These are phyloP conservation scores for Prunella fulvescens DNA, from an alignment of 2,113 vertebrate genomes.

Conservation along the genomic window DNA sequence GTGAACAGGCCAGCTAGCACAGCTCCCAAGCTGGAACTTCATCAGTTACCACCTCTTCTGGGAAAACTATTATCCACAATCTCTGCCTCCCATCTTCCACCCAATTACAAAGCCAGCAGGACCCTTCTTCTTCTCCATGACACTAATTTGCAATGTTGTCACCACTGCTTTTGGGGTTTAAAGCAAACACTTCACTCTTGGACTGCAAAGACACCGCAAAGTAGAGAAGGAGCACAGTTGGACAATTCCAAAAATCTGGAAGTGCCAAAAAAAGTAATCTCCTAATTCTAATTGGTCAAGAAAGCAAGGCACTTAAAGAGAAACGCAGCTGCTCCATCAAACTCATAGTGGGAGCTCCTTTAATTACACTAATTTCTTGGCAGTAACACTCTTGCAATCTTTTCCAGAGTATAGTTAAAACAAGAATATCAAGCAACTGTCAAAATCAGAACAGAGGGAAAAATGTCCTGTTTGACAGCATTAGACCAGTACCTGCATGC, in stretches of 20 bases:
- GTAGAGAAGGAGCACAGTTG: background rate
- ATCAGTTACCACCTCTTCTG: background rate
- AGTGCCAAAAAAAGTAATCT: background rate
- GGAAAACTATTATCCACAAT: background rate
- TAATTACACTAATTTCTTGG: background rate
- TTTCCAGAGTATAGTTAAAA: background rate
- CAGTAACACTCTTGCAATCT: conserved; percentile 9
- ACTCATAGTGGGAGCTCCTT: background rate
- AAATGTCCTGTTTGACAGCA: background rate
- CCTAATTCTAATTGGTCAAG: background rate
- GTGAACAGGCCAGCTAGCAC: background rate
- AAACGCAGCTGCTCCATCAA: background rate
- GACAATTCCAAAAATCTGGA: background rate
- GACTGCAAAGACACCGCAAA: background rate
- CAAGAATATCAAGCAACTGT: background rate
- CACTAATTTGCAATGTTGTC: background rate
- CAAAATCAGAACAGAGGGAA: background rate
- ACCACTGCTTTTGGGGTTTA: background rate
- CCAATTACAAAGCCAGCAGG: background rate
- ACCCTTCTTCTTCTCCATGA: accelerated
- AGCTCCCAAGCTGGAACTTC: background rate
- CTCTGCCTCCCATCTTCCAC: background rate
- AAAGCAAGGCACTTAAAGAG: background rate
- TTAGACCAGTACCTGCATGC: conserved; percentile 89
- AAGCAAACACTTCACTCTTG: background rate